Percentiles rank a stretch among this genome's conserved stretches.
Evolutionary conservation across 1,140 invertebrate genomes (phyloP).

Genomic region (Polyergus mexicanus): DNA sequence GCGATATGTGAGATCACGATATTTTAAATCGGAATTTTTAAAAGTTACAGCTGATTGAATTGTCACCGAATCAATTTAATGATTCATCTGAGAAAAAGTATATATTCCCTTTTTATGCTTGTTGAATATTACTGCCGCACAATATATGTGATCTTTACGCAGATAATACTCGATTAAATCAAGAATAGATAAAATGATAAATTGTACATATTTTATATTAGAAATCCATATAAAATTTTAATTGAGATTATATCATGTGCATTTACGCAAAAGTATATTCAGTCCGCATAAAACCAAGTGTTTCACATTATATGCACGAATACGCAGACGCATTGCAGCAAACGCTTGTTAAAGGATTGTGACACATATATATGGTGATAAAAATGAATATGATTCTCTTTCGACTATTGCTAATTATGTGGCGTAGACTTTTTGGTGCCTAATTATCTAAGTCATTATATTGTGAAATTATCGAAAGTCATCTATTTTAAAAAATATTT

Average conservation of each 20-base stretch:
- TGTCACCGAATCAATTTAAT: background rate
- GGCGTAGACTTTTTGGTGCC: background rate
- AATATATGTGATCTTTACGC: constrained; percentile 7
- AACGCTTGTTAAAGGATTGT: constrained; percentile 12
- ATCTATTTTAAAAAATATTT: constrained; percentile 18
- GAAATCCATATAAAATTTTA: constrained; percentile 12
- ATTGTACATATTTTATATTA: background rate
- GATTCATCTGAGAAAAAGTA: background rate
- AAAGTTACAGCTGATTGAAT: background rate
- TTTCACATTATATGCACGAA: no score
- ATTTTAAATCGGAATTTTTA: background rate
- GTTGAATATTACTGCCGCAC: constrained; percentile 35
- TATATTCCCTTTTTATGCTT: background rate
- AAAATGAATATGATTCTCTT: background rate
- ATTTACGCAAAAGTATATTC: constrained; percentile 23
- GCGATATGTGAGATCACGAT: background rate
- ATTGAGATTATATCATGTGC: background rate
- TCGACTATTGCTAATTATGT: background rate
- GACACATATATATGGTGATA: background rate
- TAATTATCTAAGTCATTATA: constrained; percentile 16
- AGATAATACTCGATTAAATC: constrained; percentile 32
- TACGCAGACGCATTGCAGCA: constrained; percentile 13
- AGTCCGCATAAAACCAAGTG: background rate
- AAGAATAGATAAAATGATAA: background rate
- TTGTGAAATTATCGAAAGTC: constrained; percentile 20